phyloP scores from a whole-genome alignment of 30 jellyfish, hydroid and myxozoan species.

The Cassiopea andromeda region DNA sequence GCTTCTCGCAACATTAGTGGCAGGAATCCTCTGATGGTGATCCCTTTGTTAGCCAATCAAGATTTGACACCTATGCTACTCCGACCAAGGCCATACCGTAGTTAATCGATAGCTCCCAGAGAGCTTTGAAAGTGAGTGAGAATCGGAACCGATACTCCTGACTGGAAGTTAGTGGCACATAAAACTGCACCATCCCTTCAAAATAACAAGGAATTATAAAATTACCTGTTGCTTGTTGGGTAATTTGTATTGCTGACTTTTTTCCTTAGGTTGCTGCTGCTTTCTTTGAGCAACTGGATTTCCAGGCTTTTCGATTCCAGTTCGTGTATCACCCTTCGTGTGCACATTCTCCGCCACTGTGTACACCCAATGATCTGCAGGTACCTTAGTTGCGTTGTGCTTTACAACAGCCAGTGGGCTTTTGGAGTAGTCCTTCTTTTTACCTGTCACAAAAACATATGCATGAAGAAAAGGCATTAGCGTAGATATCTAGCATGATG shows the following conservation, averaged over 20 bases:
- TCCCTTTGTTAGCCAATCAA: no score
- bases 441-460: neutral
- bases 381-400: slow-evolving; percentile 8
- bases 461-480: no score
- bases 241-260: neutral
- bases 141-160: no score
- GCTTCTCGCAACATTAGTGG: no score
- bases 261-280: slow-evolving; percentile 3
- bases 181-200: no score
- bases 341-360: slow-evolving; percentile 66
- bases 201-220: neutral
- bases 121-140: no score
- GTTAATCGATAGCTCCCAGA: no score
- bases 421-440: slow-evolving; percentile 19
- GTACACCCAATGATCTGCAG: slow-evolving; percentile 73
- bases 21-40: no score
- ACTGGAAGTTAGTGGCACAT: no score
- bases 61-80: no score
- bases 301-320: slow-evolving; percentile 49
- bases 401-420: neutral
- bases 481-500: no score
- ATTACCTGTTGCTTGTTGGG: slow-evolving; percentile 26
- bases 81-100: no score
- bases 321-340: slow-evolving; percentile 53
- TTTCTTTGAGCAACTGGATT: neutral